Conservation (phyloP, 1,140 invertebrate species). For the Drosophila yakuba region DNA sequence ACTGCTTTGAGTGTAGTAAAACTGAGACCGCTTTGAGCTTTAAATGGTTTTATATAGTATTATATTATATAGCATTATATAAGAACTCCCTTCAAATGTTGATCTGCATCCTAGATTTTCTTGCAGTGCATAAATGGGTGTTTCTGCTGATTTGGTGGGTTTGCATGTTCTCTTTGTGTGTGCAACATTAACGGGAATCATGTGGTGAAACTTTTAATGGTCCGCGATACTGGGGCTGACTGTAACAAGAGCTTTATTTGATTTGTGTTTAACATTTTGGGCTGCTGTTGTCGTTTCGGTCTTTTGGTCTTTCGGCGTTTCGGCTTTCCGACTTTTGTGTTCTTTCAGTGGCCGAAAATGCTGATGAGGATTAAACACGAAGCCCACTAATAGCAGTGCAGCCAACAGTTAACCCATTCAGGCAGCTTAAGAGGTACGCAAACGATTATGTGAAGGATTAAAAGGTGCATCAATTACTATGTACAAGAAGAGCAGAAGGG, state of each 20-base stretch:
- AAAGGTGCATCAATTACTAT: no score
- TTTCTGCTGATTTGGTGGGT: conserved; percentile 38
- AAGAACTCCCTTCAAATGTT: no score
- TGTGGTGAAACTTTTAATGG: conserved; percentile 74
- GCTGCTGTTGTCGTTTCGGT: conserved; percentile 15
- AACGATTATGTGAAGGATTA: neutral
- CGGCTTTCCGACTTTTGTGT: conserved; percentile 13
- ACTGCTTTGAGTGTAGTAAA: no score
- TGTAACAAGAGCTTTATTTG: conserved; percentile 74
- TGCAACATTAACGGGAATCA: conserved; percentile 64
- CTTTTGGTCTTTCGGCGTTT: neutral
- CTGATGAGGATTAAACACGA: conserved; percentile 69
- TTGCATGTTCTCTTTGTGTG: conserved; percentile 51
- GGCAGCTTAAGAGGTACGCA: neutral
- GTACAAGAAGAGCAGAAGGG: no score
- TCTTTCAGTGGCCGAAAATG: conserved; percentile 31
- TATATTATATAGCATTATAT: no score
- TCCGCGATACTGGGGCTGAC: conserved; percentile 34
- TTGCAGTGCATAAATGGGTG: conserved; percentile 27
- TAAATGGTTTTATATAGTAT: no score
- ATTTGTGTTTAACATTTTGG: conserved; percentile 59
- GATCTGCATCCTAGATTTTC: neutral
- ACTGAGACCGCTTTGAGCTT: no score
- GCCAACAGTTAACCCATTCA: conserved; percentile 21
- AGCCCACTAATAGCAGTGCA: conserved; percentile 31